phyloP scores from a whole-genome alignment of 2,797 vertebrate genomes.

The Pempheris klunzingeri region DNA sequence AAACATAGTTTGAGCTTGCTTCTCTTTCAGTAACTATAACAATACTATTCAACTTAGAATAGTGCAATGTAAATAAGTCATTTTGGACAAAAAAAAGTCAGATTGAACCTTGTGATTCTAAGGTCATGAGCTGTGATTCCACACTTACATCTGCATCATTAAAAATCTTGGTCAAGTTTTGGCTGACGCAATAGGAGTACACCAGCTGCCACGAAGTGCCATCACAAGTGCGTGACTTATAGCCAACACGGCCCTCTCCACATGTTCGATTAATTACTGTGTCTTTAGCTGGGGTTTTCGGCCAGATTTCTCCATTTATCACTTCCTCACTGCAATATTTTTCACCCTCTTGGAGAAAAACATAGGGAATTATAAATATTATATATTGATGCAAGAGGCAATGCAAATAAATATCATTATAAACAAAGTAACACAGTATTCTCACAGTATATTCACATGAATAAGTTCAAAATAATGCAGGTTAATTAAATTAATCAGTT shows the following conservation, averaged over 20 bases:
- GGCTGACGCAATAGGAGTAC: conserved; percentile 62
- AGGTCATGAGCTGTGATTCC: not conserved
- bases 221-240: conserved; percentile 65
- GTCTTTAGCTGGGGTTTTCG: conserved; percentile 65
- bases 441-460: too few species aligned
- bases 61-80: not conserved
- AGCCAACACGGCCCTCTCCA: conserved; percentile 49
- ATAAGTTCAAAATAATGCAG: not conserved
- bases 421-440: not conserved
- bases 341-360: not conserved
- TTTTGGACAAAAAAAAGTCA: not conserved
- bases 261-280: conserved; percentile 69
- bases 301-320: conserved; percentile 22
- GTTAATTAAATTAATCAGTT: not conserved
- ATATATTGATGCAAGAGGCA: not conserved
- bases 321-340: not conserved
- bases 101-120: not conserved
- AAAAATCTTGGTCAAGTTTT: conserved; percentile 50
- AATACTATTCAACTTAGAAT: too few species aligned
- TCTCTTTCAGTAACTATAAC: too few species aligned
- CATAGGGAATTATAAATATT: not conserved
- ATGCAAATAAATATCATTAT: not conserved
- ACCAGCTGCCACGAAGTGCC: fast-evolving
- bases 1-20: too few species aligned
- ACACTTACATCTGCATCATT: conserved; percentile 71